phyloP scores from a whole-genome alignment of 1,140 invertebrate species.

The Drosophila kikkawai region DNA sequence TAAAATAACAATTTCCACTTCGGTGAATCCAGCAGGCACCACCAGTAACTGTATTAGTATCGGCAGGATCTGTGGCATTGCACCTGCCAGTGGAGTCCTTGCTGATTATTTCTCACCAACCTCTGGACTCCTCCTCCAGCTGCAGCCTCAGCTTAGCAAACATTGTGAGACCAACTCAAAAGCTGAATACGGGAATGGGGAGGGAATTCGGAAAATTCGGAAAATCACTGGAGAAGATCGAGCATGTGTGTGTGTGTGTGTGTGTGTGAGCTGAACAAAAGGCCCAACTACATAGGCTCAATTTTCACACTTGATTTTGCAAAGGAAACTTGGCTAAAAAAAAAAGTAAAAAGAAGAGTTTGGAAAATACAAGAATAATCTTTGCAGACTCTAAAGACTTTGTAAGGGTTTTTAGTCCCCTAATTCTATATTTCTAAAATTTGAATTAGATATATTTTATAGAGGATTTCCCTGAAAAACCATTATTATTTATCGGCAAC shows the following conservation, averaged over 20 bases:
- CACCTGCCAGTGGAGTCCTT: slow-evolving; percentile 49
- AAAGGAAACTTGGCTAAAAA: neutral
- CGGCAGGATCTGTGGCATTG: slow-evolving; percentile 25
- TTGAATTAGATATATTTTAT: neutral
- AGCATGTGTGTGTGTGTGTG: neutral
- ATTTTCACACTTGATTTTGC: slow-evolving; percentile 75
- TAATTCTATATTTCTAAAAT: neutral
- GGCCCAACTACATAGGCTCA: slow-evolving; percentile 60
- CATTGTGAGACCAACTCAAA: slow-evolving; percentile 31
- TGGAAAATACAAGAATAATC: neutral
- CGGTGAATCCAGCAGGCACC: slow-evolving; percentile 46
- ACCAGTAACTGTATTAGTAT: slow-evolving; percentile 10
- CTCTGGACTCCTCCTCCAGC: neutral
- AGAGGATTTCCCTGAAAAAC: neutral
- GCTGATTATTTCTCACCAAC: slow-evolving; percentile 1
- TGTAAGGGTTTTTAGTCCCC: neutral
- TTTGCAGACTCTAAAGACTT: neutral
- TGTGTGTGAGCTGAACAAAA: slow-evolving; percentile 24
- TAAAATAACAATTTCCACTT: slow-evolving; percentile 80
- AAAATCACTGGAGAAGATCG: neutral
- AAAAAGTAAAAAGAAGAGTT: neutral
- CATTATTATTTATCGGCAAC: neutral
- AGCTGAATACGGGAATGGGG: neutral
- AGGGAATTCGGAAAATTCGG: neutral
- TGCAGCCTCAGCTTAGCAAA: slow-evolving; percentile 22